Conservation (phyloP, 2,888 invertebrate genomes). For the Acleris laterana region DNA sequence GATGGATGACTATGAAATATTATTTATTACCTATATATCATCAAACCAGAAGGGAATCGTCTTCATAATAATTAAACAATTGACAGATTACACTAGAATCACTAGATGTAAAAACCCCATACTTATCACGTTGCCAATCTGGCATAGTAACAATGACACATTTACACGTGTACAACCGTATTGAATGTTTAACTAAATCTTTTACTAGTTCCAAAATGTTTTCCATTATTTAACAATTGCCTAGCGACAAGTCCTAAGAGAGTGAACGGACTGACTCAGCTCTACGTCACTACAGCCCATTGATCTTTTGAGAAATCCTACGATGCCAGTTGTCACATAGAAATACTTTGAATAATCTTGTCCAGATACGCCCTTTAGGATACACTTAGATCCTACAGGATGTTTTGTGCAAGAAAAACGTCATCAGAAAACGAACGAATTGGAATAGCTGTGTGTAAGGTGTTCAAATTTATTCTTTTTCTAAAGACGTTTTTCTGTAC, state of each 20-base stretch:
- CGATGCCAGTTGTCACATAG: slow-evolving; percentile 25
- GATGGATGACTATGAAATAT: too few species aligned
- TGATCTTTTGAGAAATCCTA: slow-evolving; percentile 43
- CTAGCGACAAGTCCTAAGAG: slow-evolving; percentile 43
- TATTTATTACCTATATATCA: too few species aligned
- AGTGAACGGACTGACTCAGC: slow-evolving; percentile 41
- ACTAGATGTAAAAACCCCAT: too few species aligned
- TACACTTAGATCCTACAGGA: too few species aligned
- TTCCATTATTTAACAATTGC: slow-evolving; percentile 38
- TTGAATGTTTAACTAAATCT: slow-evolving; percentile 18
- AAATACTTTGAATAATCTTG: slow-evolving; percentile 5
- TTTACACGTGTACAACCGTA: slow-evolving; percentile 13
- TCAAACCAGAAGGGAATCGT: too few species aligned
- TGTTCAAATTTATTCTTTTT: too few species aligned
- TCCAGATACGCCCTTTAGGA: not conserved
- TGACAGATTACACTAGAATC: too few species aligned
- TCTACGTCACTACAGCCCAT: slow-evolving; percentile 48
- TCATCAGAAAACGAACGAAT: too few species aligned
- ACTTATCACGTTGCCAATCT: slow-evolving; percentile 1
- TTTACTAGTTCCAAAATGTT: slow-evolving; percentile 28
- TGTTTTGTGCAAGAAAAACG: too few species aligned
- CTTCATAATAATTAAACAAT: too few species aligned
- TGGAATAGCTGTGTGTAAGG: too few species aligned
- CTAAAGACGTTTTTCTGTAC: too few species aligned
- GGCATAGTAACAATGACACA: slow-evolving; percentile 24